Conservation (phyloP, 2,888 invertebrate species). For the Pollenia griseotomentosa region DNA sequence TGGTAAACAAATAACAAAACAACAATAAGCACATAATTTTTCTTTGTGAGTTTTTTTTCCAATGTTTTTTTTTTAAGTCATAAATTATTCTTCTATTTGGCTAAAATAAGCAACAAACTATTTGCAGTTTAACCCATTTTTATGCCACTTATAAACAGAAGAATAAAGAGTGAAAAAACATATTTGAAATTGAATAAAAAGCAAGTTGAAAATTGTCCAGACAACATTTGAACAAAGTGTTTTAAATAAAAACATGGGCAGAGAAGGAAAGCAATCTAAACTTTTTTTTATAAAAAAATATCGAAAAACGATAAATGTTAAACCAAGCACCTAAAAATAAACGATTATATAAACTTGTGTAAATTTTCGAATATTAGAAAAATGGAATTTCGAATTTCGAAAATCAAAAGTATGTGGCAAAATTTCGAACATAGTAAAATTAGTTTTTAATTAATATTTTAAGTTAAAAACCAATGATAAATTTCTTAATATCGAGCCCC, state of each 20-base stretch:
- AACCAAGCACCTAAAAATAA: too few relatives aligned
- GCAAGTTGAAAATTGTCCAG: not conserved
- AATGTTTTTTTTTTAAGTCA: constrained; percentile 30
- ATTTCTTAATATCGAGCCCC: too few relatives aligned
- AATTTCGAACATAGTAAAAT: too few relatives aligned
- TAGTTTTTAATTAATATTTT: too few relatives aligned
- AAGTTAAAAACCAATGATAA: too few relatives aligned
- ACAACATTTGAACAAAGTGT: not conserved
- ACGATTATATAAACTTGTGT: too few relatives aligned
- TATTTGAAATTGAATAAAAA: not conserved
- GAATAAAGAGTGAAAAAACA: constrained; percentile 27
- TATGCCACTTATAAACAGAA: constrained; percentile 21
- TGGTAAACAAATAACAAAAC: constrained; percentile 33
- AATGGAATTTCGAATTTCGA: too few relatives aligned
- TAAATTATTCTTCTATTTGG: constrained; percentile 42
- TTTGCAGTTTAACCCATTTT: constrained; percentile 41
- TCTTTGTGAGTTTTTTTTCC: not conserved
- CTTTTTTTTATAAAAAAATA: not conserved
- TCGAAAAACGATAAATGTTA: too few relatives aligned
- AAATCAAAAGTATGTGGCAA: too few relatives aligned
- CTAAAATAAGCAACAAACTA: constrained; percentile 13
- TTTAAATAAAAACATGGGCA: not conserved
- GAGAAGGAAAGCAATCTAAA: not conserved
- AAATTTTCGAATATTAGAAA: too few relatives aligned
- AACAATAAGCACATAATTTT: constrained; percentile 20